phyloP scores from a whole-genome alignment of 2,797 vertebrate species.

The Enteromius unitaeniatus region DNA sequence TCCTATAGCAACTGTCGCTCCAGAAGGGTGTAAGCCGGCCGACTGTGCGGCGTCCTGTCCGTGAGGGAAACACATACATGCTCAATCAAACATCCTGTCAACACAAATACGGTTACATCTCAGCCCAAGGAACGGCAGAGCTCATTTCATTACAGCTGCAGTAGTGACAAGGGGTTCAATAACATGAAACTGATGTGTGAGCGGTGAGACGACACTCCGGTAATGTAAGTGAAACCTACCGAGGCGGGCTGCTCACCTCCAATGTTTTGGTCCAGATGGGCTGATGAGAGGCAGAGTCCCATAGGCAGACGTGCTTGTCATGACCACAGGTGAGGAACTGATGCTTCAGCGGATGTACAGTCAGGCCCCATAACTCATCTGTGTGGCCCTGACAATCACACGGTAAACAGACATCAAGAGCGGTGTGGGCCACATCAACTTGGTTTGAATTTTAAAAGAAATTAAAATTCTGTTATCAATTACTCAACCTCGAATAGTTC shows the following conservation, averaged over 20 bases:
- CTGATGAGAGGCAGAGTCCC: slow-evolving; percentile 89
- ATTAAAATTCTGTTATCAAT: too few species aligned
- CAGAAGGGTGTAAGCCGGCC: slow-evolving; percentile 94
- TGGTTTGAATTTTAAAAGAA: not conserved
- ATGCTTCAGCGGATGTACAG: slow-evolving; percentile 87
- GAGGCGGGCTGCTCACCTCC: slow-evolving; percentile 80
- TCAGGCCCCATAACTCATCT: slow-evolving; percentile 96
- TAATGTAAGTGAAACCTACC: not conserved
- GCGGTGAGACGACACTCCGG: not conserved
- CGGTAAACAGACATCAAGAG: not conserved
- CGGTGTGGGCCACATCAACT: not conserved
- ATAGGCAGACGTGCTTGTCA: slow-evolving; percentile 92
- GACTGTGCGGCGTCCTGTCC: slow-evolving; percentile 93
- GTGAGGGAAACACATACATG: slow-evolving; percentile 59
- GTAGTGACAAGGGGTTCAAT: slow-evolving; percentile 9
- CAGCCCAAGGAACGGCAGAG: slow-evolving; percentile 6
- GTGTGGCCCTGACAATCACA: slow-evolving; percentile 86
- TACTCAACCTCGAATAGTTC: too few species aligned
- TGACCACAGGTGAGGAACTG: slow-evolving; percentile 95
- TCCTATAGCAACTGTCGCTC: slow-evolving; percentile 92
- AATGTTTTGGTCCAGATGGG: slow-evolving; percentile 92
- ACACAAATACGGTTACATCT: not conserved
- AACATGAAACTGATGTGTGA: slow-evolving; percentile 17
- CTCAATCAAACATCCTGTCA: slow-evolving; percentile 47
- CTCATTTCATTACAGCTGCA: slow-evolving; percentile 7